These are phyloP conservation scores for Dasypus novemcinctus DNA, from an alignment of 2,113 vertebrate genomes.

Conservation along the genomic window DNA sequence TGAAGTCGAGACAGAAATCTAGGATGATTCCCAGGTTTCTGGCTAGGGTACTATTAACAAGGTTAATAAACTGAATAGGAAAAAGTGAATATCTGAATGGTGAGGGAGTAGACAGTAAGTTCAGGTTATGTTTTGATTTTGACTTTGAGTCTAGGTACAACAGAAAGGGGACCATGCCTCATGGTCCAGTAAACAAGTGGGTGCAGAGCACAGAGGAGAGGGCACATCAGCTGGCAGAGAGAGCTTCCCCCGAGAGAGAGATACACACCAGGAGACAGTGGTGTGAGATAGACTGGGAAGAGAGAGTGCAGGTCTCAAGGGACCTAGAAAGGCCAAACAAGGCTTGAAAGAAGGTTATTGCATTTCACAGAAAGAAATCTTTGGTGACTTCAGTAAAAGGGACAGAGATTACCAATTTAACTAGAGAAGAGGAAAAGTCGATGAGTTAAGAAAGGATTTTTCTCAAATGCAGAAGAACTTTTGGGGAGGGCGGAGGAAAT, in stretches of 20 bases:
- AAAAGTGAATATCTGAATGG: neutral
- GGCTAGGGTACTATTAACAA: neutral
- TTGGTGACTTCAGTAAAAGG: neutral
- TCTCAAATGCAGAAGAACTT: neutral
- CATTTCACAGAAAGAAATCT: neutral
- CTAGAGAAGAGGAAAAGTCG: neutral
- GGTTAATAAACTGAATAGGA: neutral
- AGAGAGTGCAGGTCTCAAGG: neutral
- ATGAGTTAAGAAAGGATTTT: neutral
- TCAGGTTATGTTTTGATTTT: neutral
- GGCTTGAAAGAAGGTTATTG: neutral
- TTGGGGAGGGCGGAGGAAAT: neutral
- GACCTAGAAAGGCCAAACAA: slow-evolving; percentile 4
- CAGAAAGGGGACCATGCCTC: neutral
- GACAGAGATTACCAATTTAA: neutral
- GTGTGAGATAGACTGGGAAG: neutral
- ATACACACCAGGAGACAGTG: neutral
- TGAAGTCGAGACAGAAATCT: neutral
- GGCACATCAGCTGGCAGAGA: neutral
- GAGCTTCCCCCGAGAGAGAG: neutral
- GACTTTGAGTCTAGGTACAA: neutral
- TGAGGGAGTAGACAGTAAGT: neutral
- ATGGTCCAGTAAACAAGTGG: neutral
- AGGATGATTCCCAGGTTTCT: neutral
- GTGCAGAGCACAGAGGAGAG: neutral